phyloP scores from a whole-genome alignment of 1,140 invertebrate genomes.

The Macrostomum lignano region DNA sequence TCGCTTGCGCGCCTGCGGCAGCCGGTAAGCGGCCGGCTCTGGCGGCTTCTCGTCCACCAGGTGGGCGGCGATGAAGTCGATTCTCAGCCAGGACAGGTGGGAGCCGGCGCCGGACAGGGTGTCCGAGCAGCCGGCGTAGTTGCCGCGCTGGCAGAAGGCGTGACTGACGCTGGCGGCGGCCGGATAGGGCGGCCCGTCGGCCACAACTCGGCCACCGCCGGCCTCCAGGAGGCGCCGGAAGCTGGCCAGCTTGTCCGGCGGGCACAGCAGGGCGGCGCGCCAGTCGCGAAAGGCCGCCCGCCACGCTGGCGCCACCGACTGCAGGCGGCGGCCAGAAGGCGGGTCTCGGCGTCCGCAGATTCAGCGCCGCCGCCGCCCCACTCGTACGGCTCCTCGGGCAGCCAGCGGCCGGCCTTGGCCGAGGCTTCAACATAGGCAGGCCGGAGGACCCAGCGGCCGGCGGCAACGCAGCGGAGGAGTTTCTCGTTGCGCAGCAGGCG shows the following conservation, averaged over 20 bases:
- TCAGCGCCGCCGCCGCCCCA: not conserved
- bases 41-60: too few species aligned
- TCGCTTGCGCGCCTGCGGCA: too few species aligned
- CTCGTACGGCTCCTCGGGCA: not conserved
- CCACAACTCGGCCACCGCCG: not conserved
- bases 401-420: not conserved
- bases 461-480: constrained; percentile 46
- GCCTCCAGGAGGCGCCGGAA: not conserved
- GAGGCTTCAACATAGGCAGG: constrained; percentile 41
- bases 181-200: too few species aligned
- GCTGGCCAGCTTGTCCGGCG: not conserved
- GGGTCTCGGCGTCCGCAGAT: not conserved
- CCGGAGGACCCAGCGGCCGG: constrained; percentile 57
- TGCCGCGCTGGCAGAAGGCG: too few species aligned
- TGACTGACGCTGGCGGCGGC: too few species aligned
- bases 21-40: too few species aligned
- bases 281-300: not conserved
- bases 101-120: too few species aligned
- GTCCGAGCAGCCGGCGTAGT: too few species aligned
- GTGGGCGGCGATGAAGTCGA: too few species aligned
- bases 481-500: constrained; percentile 51
- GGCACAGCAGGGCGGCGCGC: not conserved
- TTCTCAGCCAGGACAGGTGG: too few species aligned
- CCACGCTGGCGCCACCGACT: not conserved
- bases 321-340: not conserved